Percentiles rank a stretch among this genome's conserved stretches.
Conservation (phyloP, 2,797 vertebrate genomes). For the Nyctibius grandis region DNA sequence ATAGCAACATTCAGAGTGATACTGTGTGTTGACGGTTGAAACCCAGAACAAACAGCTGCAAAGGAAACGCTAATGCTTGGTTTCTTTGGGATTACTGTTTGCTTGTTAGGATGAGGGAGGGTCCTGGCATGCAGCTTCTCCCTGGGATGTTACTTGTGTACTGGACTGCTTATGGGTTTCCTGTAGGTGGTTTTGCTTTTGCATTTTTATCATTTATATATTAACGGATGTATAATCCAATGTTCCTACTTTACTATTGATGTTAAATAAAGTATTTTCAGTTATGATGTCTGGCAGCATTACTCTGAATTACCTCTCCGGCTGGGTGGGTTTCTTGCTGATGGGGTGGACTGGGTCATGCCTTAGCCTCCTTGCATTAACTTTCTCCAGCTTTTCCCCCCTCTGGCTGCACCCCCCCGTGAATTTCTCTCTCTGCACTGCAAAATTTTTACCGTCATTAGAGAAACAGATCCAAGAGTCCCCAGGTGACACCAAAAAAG, state of each 20-base stretch:
- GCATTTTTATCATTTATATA: conserved; percentile 27
- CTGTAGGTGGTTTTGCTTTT: background rate
- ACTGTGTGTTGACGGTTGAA: background rate
- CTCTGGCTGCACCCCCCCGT: background rate
- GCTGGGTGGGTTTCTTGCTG: background rate
- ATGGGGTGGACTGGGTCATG: background rate
- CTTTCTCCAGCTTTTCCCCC: background rate
- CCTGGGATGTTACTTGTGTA: background rate
- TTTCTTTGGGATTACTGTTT: background rate
- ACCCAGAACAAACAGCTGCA: background rate
- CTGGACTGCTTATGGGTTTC: background rate
- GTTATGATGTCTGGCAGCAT: conserved; percentile 23
- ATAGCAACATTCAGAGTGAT: background rate
- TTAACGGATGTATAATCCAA: conserved; percentile 9
- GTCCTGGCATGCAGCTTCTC: background rate
- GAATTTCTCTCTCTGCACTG: background rate
- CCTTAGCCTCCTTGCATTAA: background rate
- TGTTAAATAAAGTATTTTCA: conserved; percentile 71
- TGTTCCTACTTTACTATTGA: conserved; percentile 41
- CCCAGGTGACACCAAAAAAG: background rate
- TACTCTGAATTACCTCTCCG: background rate
- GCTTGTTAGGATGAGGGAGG: background rate
- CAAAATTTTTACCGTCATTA: accelerated
- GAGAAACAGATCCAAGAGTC: background rate
- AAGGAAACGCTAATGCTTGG: background rate